Evolutionary conservation across 2,797 vertebrate species (phyloP), one percentile per base, ranked within the genome.

Genomic region (Sciaenops ocellatus): DNA sequence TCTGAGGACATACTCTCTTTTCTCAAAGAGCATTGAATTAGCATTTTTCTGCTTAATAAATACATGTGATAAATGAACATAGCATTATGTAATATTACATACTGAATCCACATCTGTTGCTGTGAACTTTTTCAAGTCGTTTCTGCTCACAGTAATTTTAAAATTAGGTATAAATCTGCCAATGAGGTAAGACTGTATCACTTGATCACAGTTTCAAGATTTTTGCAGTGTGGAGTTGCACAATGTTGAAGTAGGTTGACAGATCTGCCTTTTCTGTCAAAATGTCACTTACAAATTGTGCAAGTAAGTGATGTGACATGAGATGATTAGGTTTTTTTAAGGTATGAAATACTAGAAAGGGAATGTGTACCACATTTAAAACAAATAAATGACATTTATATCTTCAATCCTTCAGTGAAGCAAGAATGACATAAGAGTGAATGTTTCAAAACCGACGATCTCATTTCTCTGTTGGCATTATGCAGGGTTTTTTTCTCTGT

Each of bases 361-460:
- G 30, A 26, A 50, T 66, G 15, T 76, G 48, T 30, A 51, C 38
- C 15, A 48, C 6, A 51, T 57, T 24, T 55, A 41, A 69, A 66
- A 60, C 47, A 79, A 73, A 78, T n/a, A 47, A 38, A 3, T 41
- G 10, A 41, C 56, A 68, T 76, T 65, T 46, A 69, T 52, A 28
- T 66, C 11, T 60, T 56, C 41, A 42, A 52, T 50, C 69, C 30
- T 62, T 85, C 47, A 78, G 0, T 70, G 67, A 80, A 63, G 50
- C 51, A 74, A 20, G 13, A 73, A 59, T 20, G 48, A 67, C 60
- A 46, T 41, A 41, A 57, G 34, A 63, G 6, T 22, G 16, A 72
- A 42, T 56, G 50, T 82, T 86, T 81, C 34, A 70, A 82, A 74
- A 85, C 48, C 26, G 30, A 78, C 3, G 1, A 70, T 59, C 75